Conservation (phyloP, 2,113 vertebrate species). For the Tretioscincus oriximinensis region DNA sequence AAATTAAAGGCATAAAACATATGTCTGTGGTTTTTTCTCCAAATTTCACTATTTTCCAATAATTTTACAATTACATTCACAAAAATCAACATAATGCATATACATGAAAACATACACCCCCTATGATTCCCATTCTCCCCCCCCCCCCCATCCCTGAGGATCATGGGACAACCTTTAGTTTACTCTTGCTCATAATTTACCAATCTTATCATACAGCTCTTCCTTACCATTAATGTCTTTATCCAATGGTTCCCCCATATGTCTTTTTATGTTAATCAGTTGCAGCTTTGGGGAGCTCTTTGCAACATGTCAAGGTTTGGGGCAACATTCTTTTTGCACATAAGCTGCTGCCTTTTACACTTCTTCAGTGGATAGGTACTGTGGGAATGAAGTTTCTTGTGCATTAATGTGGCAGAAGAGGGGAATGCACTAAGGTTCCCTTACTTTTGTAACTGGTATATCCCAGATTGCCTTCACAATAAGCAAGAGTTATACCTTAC, state of each 20-base stretch:
- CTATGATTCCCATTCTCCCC: too few species aligned
- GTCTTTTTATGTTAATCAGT: not conserved
- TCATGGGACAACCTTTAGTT: too few species aligned
- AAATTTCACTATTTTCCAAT: too few species aligned
- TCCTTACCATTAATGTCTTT: too few species aligned
- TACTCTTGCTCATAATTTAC: too few species aligned
- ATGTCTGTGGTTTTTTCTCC: not conserved
- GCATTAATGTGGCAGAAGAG: not conserved
- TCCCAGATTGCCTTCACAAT: not conserved
- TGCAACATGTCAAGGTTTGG: not conserved
- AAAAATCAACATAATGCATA: too few species aligned
- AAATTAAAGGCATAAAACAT: constrained; percentile 20
- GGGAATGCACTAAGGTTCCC: not conserved
- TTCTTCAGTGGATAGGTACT: not conserved
- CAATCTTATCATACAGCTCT: too few species aligned
- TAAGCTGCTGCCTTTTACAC: not conserved
- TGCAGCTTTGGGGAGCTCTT: not conserved
- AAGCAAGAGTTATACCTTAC: not conserved
- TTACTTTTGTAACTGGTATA: not conserved
- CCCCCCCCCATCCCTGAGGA: too few species aligned
- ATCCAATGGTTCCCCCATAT: too few species aligned
- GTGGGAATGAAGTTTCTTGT: not conserved
- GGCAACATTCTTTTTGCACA: not conserved
- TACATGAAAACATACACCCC: too few species aligned
- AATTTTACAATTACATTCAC: too few species aligned